phyloP scores from a whole-genome alignment of 1,140 invertebrate species.

The Pseudobourletiella spinata region DNA sequence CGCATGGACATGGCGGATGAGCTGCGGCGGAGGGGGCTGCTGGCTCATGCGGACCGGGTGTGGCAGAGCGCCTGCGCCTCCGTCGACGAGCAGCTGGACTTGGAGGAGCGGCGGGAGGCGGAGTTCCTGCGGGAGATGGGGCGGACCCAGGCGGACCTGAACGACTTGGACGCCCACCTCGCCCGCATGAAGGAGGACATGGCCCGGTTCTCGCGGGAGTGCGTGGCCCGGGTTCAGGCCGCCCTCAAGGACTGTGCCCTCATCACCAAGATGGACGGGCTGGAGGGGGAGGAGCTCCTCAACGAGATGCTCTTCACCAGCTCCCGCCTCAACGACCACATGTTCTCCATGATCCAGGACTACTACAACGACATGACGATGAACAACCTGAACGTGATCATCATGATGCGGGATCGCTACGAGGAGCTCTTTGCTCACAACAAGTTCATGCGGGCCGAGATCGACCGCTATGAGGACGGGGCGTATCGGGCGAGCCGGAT shows the following conservation, averaged over 20 bases:
- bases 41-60: neutral
- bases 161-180: neutral
- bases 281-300: neutral
- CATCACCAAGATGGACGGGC: constrained; percentile 1
- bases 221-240: neutral
- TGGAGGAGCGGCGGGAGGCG: neutral
- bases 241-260: constrained; percentile 1
- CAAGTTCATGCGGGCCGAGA: neutral
- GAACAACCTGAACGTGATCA: constrained; percentile 76
- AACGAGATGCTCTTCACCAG: neutral
- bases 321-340: constrained; percentile 1
- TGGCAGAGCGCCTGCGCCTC: constrained; percentile 2
- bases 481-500: neutral
- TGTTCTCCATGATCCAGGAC: constrained; percentile 71
- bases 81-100: constrained; percentile 1
- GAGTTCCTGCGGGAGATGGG: neutral
- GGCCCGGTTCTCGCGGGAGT: neutral
- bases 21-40: constrained; percentile 1
- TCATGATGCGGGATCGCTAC: constrained; percentile 34
- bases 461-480: neutral
- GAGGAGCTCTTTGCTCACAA: neutral
- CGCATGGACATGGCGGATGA: constrained; percentile 13
- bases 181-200: neutral
- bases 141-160: constrained; percentile 1
- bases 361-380: constrained; percentile 89